Percentiles rank a stretch among this genome's conserved stretches.
These are phyloP conservation scores for Drosophila nannoptera DNA, from an alignment of 1,140 invertebrate species.

Conservation along the genomic window DNA sequence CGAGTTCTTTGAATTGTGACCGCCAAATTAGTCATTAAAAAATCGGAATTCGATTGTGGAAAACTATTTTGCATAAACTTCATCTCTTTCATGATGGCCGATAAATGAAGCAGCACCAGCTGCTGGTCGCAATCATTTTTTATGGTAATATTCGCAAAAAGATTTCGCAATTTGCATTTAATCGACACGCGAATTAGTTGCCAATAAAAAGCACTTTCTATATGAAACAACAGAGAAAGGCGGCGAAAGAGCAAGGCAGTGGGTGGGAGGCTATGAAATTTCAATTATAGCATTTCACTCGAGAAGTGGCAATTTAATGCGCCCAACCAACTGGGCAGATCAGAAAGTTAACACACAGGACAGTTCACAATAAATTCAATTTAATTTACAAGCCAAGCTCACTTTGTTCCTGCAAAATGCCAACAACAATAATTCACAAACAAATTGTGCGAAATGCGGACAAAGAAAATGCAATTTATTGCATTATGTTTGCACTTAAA, in stretches of 20 bases:
- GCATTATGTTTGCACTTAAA: constrained; percentile 70
- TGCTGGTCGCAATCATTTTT: neutral
- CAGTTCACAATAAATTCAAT: constrained; percentile 68
- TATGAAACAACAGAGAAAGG: too few relatives aligned
- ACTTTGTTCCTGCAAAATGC: constrained; percentile 46
- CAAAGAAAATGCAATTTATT: constrained; percentile 65
- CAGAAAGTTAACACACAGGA: constrained; percentile 23
- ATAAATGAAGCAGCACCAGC: neutral
- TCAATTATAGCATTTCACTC: neutral
- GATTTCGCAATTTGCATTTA: neutral
- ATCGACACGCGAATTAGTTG: neutral
- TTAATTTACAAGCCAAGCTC: constrained; percentile 67
- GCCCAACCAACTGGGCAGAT: constrained; percentile 49
- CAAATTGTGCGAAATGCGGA: constrained; percentile 41
- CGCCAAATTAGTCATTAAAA: constrained; percentile 39
- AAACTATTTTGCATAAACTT: constrained; percentile 32
- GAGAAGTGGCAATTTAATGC: constrained; percentile 42
- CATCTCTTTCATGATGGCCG: constrained; percentile 12
- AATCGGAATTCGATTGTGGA: constrained; percentile 18
- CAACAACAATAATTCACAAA: constrained; percentile 37
- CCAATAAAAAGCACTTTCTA: too few relatives aligned
- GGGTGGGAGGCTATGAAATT: too few relatives aligned
- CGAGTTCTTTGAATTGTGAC: constrained; percentile 29
- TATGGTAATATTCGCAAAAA: neutral
- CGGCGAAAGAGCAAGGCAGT: neutral